Evolutionary conservation across 2,888 invertebrate genomes (phyloP).

Genomic region (Ariolimax columbianus): DNA sequence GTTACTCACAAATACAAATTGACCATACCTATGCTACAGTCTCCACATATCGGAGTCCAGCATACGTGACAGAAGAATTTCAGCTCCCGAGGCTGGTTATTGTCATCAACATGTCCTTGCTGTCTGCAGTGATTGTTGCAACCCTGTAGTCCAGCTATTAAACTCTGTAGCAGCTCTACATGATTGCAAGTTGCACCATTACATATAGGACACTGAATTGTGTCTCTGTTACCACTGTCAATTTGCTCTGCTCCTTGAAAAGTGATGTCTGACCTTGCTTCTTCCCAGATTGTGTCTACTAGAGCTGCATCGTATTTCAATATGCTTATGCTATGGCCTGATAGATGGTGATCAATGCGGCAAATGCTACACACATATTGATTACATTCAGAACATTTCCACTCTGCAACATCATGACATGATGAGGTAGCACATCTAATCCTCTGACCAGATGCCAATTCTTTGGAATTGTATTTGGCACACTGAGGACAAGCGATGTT

Average conservation of each 20-base stretch:
- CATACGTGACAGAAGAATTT: constrained; percentile 41
- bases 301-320: neutral
- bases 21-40: constrained; percentile 26
- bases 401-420: neutral
- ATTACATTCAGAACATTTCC: constrained; percentile 22
- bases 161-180: neutral
- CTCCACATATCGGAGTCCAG: constrained; percentile 38
- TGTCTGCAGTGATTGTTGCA: neutral
- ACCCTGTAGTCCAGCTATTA: neutral
- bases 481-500: constrained; percentile 24
- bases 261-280: neutral
- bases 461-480: neutral
- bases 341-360: neutral
- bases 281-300: neutral
- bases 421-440: neutral
- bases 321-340: neutral
- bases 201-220: constrained; percentile 22
- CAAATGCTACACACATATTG: neutral
- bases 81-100: neutral
- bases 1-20: neutral
- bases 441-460: neutral
- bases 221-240: neutral
- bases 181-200: neutral
- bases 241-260: neutral
- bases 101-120: constrained; percentile 5